phyloP scores from a whole-genome alignment of 2,797 vertebrate species.

The Sciaenops ocellatus region DNA sequence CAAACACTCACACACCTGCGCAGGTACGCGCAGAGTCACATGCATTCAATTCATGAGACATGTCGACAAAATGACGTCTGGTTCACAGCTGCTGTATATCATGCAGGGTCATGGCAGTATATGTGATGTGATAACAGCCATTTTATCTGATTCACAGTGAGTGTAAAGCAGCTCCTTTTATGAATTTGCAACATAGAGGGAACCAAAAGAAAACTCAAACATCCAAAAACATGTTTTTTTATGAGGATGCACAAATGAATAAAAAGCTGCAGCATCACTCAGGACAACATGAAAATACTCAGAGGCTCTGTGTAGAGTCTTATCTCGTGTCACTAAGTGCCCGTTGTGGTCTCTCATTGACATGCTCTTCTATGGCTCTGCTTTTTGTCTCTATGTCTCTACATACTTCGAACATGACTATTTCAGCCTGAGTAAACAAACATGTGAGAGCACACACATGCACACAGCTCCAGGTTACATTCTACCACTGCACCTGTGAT shows the following conservation, averaged over 20 bases:
- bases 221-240: not conserved
- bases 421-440: constrained; percentile 78
- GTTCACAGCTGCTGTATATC: constrained; percentile 27
- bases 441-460: constrained; percentile 33
- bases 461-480: constrained; percentile 38
- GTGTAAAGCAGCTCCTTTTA: constrained; percentile 16
- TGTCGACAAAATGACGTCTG: constrained; percentile 27
- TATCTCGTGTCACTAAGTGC: constrained; percentile 13
- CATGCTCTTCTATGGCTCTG: constrained; percentile 39
- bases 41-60: not conserved
- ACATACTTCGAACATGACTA: constrained; percentile 69
- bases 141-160: constrained; percentile 57
- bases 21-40: constrained; percentile 12
- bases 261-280: not conserved
- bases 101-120: constrained; percentile 27
- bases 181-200: not conserved
- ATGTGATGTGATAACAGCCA: constrained; percentile 32
- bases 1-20: not conserved
- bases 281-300: not conserved
- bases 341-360: constrained; percentile 36
- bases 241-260: not conserved
- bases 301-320: not conserved
- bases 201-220: not conserved
- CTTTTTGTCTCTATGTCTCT: constrained; percentile 64
- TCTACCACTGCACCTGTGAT: constrained; percentile 53